phyloP scores from a whole-genome alignment of 1,140 invertebrate genomes.

The Drosophila orosa region DNA sequence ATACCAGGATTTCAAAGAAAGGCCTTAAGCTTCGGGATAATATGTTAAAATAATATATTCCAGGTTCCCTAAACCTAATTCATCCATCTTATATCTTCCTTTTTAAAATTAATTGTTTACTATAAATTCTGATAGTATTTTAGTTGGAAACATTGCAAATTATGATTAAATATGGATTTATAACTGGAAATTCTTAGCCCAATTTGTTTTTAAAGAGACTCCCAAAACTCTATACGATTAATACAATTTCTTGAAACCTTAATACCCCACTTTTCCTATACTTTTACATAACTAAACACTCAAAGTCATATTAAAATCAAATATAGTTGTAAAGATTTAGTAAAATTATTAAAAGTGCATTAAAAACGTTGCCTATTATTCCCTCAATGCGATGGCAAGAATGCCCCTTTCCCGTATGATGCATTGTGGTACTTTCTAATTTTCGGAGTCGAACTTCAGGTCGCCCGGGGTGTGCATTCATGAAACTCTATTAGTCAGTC shows the following conservation, averaged over 20 bases:
- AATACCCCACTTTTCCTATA: neutral
- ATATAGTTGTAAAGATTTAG: too few species aligned
- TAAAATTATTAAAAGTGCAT: neutral
- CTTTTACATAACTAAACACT: accelerated
- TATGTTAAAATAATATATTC: too few species aligned
- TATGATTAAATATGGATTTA: too few species aligned
- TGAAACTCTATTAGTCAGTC: slow-evolving; percentile 65
- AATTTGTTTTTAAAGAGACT: neutral
- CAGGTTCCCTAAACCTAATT: neutral
- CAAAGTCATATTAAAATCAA: neutral
- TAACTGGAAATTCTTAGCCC: neutral
- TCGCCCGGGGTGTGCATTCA: slow-evolving; percentile 50
- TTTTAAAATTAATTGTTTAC: neutral
- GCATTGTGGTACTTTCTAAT: slow-evolving; percentile 44
- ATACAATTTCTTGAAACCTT: neutral
- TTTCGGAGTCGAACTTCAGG: slow-evolving; percentile 11
- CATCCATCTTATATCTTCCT: neutral
- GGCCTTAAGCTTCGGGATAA: too few species aligned
- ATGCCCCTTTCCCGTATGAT: slow-evolving; percentile 14
- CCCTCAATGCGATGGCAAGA: slow-evolving; percentile 1
- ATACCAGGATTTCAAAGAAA: neutral
- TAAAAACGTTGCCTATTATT: neutral
- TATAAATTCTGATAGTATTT: neutral
- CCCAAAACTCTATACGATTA: neutral
- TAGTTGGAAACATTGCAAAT: too few species aligned